Base-by-base conservation (phyloP, 2,797 vertebrate genomes). In the Anabacerthia variegaticeps region DNA sequence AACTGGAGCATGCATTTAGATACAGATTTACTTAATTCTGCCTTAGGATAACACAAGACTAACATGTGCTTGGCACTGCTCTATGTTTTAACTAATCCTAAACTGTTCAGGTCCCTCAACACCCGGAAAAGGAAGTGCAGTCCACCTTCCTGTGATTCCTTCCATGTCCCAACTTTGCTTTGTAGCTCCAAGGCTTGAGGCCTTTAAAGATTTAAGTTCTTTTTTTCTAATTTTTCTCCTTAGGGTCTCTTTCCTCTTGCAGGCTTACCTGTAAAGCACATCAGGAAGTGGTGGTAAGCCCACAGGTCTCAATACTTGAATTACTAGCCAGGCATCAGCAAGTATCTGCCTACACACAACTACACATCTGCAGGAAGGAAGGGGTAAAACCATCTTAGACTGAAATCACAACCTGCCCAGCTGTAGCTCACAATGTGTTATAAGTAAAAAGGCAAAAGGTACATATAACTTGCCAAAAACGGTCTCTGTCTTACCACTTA, bases 321-420 rank as follows among this genome's bases (percentile, higher is more conserved):
- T 87, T 89, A 87, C 61, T 67, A 95, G 56, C 58, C 69, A 93
- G 77, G 75, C 85, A 90, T 73, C 51, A 75, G 62, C n/a, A 5
- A 93, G 30, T 44, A 65, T 72, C 89, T 94, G 91, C 92, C 96
- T 88, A 94, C 84, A 94, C 59, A 79, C 32, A 91, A 18, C 46
- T 80, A 75, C 30, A 48, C 39, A 80, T 88, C 85, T 93, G 48
- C 82, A 95, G 95, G 92, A 95, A 96, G 92, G 90, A 97, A 94
- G 83, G 76, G 66, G 85, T 88, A 91, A 95, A 96, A 73, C 63
- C 66, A 88, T 52, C 85, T 88, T 61, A 68, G 76, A 83, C 44
- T 83, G 90, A 93, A 93, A 95, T 96, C 83, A 90, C 66, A 94
- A 92, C 77, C 83, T 90, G 52, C 77, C 48, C 1, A 5, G 88